Percentiles rank a stretch among this genome's conserved stretches.
These are phyloP conservation scores for Argyrosomus japonicus DNA, from an alignment of 2,113 vertebrate species.

Conservation along the genomic window DNA sequence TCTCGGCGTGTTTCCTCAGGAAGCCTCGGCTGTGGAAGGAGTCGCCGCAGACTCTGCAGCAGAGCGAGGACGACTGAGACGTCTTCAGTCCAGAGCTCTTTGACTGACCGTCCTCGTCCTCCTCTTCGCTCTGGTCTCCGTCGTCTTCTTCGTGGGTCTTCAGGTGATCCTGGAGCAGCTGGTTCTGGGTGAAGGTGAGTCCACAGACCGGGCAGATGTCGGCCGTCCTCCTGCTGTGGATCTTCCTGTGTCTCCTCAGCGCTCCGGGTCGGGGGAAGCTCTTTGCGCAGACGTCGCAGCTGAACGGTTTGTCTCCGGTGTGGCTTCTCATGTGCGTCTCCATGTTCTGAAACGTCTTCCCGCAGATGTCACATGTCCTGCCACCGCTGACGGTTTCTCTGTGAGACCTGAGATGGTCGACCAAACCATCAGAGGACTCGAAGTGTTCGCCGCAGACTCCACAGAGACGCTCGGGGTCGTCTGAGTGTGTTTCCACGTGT, in stretches of 20 bases:
- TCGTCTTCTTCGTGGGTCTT: not conserved
- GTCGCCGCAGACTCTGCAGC: slow-evolving; percentile 58
- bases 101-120: not conserved
- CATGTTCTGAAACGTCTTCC: slow-evolving; percentile 62
- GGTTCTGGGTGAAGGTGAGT: slow-evolving; percentile 9
- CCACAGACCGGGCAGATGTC: slow-evolving; percentile 13
- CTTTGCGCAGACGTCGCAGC: slow-evolving; percentile 47
- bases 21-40: slow-evolving; percentile 57
- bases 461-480: slow-evolving; percentile 2
- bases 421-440: slow-evolving; percentile 7
- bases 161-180: slow-evolving; percentile 38
- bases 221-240: slow-evolving; percentile 25
- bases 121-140: not conserved
- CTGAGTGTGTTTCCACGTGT: slow-evolving; percentile 26
- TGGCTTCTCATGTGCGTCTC: slow-evolving; percentile 68
- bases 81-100: not conserved
- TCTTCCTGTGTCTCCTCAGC: slow-evolving; percentile 61
- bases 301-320: slow-evolving; percentile 59
- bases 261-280: slow-evolving; percentile 58
- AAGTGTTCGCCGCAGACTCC: slow-evolving; percentile 41
- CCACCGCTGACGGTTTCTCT: not conserved
- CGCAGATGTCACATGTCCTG: slow-evolving; percentile 37
- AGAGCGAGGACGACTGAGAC: not conserved
- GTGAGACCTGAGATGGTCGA: slow-evolving; percentile 40
- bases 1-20: slow-evolving; percentile 62